phyloP scores from a whole-genome alignment of 1,140 invertebrate genomes.

The Vanessa tameamea region DNA sequence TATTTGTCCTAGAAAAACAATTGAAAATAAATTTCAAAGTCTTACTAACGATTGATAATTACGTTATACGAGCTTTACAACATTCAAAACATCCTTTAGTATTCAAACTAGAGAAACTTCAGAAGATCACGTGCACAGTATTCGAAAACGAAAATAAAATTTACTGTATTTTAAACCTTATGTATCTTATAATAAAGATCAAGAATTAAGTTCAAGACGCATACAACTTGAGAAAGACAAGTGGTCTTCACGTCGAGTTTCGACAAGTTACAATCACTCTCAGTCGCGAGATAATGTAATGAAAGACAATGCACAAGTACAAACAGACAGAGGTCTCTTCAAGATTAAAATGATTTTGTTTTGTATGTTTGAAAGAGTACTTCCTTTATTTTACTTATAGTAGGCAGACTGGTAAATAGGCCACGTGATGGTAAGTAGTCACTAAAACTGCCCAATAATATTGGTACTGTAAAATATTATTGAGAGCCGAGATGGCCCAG shows the following conservation, averaged over 20 bases:
- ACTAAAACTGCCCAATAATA: too few relatives aligned
- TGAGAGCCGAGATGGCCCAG: too few relatives aligned
- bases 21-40: too few relatives aligned
- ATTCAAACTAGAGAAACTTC: neutral
- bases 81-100: neutral
- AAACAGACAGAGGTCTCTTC: slow-evolving; percentile 15
- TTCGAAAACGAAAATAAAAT: neutral
- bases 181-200: neutral
- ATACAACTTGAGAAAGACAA: slow-evolving; percentile 12
- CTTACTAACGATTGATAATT: neutral
- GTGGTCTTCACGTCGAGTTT: slow-evolving; percentile 14
- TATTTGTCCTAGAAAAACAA: too few relatives aligned
- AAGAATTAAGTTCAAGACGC: neutral
- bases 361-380: slow-evolving; percentile 2
- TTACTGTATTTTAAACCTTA: neutral
- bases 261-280: slow-evolving; percentile 19
- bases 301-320: slow-evolving; percentile 15
- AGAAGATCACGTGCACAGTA: neutral
- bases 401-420: too few relatives aligned
- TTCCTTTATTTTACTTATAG: neutral
- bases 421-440: too few relatives aligned
- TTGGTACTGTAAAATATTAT: too few relatives aligned
- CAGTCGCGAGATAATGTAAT: slow-evolving; percentile 25
- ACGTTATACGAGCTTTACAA: neutral
- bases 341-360: neutral